These are phyloP conservation scores for Nipponia nippon DNA, from an alignment of 2,113 vertebrate genomes.

Conservation along the genomic window DNA sequence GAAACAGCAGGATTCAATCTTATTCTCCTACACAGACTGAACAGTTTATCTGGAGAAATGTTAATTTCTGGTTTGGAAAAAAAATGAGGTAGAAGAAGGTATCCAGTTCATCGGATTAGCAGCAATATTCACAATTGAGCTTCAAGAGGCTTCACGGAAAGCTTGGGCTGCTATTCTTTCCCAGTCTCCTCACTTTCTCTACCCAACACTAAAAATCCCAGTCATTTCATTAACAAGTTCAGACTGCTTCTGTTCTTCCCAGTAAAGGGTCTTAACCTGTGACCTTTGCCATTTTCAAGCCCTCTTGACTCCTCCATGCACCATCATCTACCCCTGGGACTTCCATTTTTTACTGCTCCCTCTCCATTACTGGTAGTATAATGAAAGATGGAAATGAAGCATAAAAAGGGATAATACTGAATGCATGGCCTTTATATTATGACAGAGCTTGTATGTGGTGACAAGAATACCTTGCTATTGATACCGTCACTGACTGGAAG, in stretches of 20 bases:
- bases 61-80: not conserved
- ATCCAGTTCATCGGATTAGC: not conserved
- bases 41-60: not conserved
- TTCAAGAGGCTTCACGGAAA: not conserved
- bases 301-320: slow-evolving; percentile 7
- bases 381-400: not conserved
- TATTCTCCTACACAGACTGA: not conserved
- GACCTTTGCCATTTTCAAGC: slow-evolving; percentile 57
- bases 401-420: not conserved
- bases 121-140: not conserved
- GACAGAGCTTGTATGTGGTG: not conserved
- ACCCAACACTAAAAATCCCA: not conserved
- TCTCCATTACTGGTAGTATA: not conserved
- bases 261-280: slow-evolving; percentile 51
- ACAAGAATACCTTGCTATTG: not conserved
- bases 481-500: not conserved
- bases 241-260: slow-evolving; percentile 59
- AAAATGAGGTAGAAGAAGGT: not conserved
- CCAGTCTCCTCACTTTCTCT: not conserved
- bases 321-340: slow-evolving; percentile 32
- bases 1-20: not conserved
- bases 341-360: slow-evolving; percentile 22
- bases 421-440: not conserved
- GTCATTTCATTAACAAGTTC: slow-evolving; percentile 57
- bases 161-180: not conserved